Conservation (phyloP, 2,888 invertebrate genomes). For the Clanis bilineata region DNA sequence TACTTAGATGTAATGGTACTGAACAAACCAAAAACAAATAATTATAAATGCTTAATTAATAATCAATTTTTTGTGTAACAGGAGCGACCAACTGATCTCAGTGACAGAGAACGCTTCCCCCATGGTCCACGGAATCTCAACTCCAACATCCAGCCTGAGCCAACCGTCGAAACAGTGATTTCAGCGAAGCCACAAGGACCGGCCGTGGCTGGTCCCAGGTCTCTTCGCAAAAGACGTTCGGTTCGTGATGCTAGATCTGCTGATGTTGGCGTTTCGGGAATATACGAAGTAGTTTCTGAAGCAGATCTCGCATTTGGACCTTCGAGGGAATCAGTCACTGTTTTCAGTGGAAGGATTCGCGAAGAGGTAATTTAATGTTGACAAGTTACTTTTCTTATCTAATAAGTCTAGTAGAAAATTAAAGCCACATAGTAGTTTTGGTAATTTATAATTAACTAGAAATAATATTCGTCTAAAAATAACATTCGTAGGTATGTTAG, state of each 20-base stretch:
- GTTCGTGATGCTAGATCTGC: constrained; percentile 90
- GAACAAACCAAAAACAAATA: too few relatives aligned
- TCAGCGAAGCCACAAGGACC: constrained; percentile 75
- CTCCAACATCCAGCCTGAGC: constrained; percentile 63
- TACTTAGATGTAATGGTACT: too few relatives aligned
- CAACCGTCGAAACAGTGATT: constrained; percentile 69
- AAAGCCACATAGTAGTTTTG: too few relatives aligned
- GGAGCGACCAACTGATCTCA: constrained; percentile 79
- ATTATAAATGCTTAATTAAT: too few relatives aligned
- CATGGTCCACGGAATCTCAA: constrained; percentile 89
- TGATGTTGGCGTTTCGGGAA: constrained; percentile 94
- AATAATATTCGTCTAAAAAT: too few relatives aligned
- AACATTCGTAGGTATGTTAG: too few relatives aligned
- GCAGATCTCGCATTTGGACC: constrained; percentile 95
- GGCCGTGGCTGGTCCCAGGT: constrained; percentile 78
- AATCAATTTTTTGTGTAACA: too few relatives aligned
- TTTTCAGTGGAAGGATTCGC: constrained; percentile 92
- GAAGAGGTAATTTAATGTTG: constrained; percentile 82
- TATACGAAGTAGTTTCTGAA: constrained; percentile 95
- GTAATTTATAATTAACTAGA: too few relatives aligned
- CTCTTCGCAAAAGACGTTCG: constrained; percentile 83
- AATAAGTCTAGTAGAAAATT: background rate
- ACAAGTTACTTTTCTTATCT: background rate
- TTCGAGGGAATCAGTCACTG: constrained; percentile 91
- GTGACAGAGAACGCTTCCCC: constrained; percentile 87